Evolutionary conservation across 2,797 vertebrate genomes (phyloP).

Genomic region (Syngnathus acus): DNA sequence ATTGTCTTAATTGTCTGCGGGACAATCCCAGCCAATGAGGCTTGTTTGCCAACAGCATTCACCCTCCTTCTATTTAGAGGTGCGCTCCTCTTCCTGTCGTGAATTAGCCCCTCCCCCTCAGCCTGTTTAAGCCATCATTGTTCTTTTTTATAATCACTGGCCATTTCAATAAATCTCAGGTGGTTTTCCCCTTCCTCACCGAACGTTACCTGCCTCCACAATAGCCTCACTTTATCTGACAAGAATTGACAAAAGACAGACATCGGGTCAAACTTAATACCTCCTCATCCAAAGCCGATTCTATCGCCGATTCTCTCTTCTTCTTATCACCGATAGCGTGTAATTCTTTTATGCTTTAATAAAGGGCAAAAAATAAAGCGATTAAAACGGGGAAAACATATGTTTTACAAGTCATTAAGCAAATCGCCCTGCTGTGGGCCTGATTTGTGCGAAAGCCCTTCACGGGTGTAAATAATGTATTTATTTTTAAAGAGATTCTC

Average conservation of each 20-base stretch:
- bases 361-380: constrained; percentile 41
- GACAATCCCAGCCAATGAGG: constrained; percentile 81
- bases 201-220: constrained; percentile 73
- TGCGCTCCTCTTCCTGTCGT: constrained; percentile 73
- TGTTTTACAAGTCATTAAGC: constrained; percentile 71
- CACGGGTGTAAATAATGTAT: constrained; percentile 69
- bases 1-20: constrained; percentile 30
- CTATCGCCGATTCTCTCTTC: constrained; percentile 42
- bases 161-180: constrained; percentile 92
- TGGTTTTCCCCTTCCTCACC: constrained; percentile 76
- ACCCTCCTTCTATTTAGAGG: constrained; percentile 80
- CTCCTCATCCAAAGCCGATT: constrained; percentile 38
- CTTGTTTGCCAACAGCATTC: constrained; percentile 86
- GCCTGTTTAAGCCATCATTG: constrained; percentile 73
- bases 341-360: constrained; percentile 54
- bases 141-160: constrained; percentile 82
- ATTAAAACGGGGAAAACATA: constrained; percentile 44
- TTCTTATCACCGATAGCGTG: constrained; percentile 44
- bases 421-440: constrained; percentile 58
- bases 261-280: constrained; percentile 56
- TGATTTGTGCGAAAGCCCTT: constrained; percentile 64
- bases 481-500: constrained; percentile 69
- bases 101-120: constrained; percentile 47
- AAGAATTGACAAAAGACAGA: constrained; percentile 57
- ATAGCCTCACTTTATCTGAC: constrained; percentile 65